phyloP scores from a whole-genome alignment of 2,113 vertebrate species.

The Istiophorus platypterus region DNA sequence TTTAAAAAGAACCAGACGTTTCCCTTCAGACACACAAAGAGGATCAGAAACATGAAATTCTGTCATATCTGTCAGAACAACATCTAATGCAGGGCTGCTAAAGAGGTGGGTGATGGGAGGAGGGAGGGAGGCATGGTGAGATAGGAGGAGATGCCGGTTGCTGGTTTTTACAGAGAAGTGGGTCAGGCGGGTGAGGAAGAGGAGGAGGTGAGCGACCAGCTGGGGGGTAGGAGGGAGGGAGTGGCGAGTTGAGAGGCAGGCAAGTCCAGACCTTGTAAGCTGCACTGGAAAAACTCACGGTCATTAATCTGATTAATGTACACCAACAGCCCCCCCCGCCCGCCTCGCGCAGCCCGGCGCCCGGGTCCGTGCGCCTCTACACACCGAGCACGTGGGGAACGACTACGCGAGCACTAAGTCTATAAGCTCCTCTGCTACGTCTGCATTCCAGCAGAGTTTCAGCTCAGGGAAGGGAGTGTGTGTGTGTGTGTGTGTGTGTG shows the following conservation, averaged over 20 bases:
- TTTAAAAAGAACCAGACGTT: too few species aligned
- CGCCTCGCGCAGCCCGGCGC: constrained; percentile 20
- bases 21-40: too few species aligned
- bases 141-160: constrained; percentile 44
- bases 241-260: constrained; percentile 61
- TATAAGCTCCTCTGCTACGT: constrained; percentile 26
- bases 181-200: constrained; percentile 64
- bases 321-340: constrained; percentile 63
- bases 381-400: constrained; percentile 7
- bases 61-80: neutral
- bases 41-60: too few species aligned
- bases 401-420: constrained; percentile 1
- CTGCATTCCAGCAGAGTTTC: constrained; percentile 56
- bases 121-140: neutral
- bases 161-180: constrained; percentile 74
- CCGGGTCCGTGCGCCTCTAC: constrained; percentile 11
- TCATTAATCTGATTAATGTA: constrained; percentile 85
- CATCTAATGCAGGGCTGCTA: neutral
- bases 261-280: constrained; percentile 76
- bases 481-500: too few species aligned
- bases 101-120: constrained; percentile 27
- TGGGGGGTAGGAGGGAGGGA: constrained; percentile 36
- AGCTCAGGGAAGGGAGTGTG: too few species aligned
- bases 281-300: constrained; percentile 73
- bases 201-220: constrained; percentile 21